A percentile compares a stretch with the other conserved stretches of the same genome.
Conservation (phyloP, 1,140 invertebrate genomes). For the Achroia grisella region DNA sequence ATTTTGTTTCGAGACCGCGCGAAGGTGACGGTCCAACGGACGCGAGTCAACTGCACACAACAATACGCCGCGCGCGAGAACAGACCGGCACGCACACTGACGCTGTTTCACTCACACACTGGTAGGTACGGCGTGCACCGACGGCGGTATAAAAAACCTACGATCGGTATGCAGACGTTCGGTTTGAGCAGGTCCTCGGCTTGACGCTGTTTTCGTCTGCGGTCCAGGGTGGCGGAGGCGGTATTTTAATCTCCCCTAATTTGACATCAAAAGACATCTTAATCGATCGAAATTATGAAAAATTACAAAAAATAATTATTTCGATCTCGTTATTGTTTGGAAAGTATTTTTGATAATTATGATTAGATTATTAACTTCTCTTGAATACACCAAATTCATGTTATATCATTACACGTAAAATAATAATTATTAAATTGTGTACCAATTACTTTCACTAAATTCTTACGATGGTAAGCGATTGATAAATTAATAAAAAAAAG, state of each 20-base stretch:
- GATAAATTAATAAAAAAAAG: too few species aligned
- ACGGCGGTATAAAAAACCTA: constrained; percentile 67
- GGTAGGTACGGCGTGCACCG: constrained; percentile 36
- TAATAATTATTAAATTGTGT: too few species aligned
- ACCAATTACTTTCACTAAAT: too few species aligned
- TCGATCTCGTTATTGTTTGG: too few species aligned
- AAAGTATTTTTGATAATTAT: too few species aligned
- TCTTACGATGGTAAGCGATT: too few species aligned
- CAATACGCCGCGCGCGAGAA: constrained; percentile 51
- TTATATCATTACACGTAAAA: too few species aligned
- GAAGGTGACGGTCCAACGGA: constrained; percentile 32
- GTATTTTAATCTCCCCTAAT: constrained; percentile 3
- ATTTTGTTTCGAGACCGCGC: constrained; percentile 32
- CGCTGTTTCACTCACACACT: constrained; percentile 30
- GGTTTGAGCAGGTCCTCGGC: constrained; percentile 69
- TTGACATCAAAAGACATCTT: too few species aligned
- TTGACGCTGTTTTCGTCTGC: constrained; percentile 72
- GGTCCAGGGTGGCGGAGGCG: constrained; percentile 42
- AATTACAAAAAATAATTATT: too few species aligned
- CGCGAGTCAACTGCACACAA: constrained; percentile 54
- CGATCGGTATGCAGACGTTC: constrained; percentile 73
- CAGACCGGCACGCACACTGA: constrained; percentile 44
- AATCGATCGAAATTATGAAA: too few species aligned
- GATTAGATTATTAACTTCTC: too few species aligned
- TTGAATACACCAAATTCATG: too few species aligned